Evolutionary conservation across 2,888 invertebrate species (phyloP), one percentile per base, ranked within the genome.

Genomic region (Lasioglossum villosulum): DNA sequence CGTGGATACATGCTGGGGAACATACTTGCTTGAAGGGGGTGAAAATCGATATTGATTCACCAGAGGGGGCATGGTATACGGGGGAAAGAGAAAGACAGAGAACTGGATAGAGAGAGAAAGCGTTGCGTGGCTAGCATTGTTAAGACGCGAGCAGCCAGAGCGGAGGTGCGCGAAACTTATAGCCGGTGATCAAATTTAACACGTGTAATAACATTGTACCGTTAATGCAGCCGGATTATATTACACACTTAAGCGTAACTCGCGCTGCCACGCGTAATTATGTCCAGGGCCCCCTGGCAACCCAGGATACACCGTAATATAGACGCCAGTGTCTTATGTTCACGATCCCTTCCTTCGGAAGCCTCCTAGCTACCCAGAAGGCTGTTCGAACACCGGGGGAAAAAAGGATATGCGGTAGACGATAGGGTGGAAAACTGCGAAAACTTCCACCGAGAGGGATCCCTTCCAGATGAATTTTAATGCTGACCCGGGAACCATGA

Each of bases 201-300:
- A 90, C 90, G 89, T 88, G 89, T 90, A 89, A 90, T 91, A 91
- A 90, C 88, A 90, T 87, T 86, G 90, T 84, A 78, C 88, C 87
- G 86, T 90, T 91, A 89, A 90, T 86, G 87, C 80, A 74, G 71
- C 37, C 59, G 82, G 84, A 90, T 90, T 86, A 86, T 86, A 91
- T 91, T 91, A 90, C 91, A 89, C 88, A 79, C 87, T 91, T 88
- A 85, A 91, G 87, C 88, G 88, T 91, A 91, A 91, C 90, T 90
- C 85, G 86, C 82, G 86, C 87, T 82, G 85, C 79, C 85, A 80
- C 80, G 85, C 82, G 87, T 91, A 90, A 91, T 88, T 89, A 91
- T 90, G 87, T 80, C 82, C 82, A 56, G 72, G 37, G 70, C 59
- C 30, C 74, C 63, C 59, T 30, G 75, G 66, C 76, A 80, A 75